Evolutionary conservation across 2,888 invertebrate genomes (phyloP), one percentile per base, ranked within the genome.

Genomic region (Pachliopta kotzebuea): DNA sequence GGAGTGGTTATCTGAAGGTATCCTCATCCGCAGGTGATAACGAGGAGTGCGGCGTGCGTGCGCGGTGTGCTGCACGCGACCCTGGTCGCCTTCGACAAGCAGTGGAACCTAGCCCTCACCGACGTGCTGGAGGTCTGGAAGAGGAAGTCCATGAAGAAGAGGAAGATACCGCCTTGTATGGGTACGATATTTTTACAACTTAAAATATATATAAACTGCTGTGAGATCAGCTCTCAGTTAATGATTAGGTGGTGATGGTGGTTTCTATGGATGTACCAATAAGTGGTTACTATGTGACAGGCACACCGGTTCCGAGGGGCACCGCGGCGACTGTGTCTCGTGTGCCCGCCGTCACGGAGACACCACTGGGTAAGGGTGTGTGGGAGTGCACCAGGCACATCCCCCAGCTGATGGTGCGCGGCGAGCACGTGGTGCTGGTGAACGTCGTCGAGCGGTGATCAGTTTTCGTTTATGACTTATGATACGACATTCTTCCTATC

Each of bases 81-180:
- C 71, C 86, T 98, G 29, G 93, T 95, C 21, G 96, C 96, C 3
- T 99, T 97, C 84, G 99, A 99, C 86, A 98, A 96, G 79, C 97
- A 98, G 81, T 98, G 97, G 96, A 99, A 99, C 87, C 83, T 99
- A 73, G 95, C 96, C 7, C 86, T 98, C 61, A 93, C 93, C 64
- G 96, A 98, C 79, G 97, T 97, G 2, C 93, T 94, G 31, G 98
- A 98, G 87, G 89, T 94, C 4, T 98, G 97, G 95, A 94, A 92
- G 60, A 92, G 95, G 69, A 93, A 94, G 76, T 85, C 87, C 55
- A 90, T 88, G 56, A 92, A 90, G 72, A 88, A 90, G 70, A 76
- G 88, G 68, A 95, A 95, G 85, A 84, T 93, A 61, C 93, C 94
- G 3, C 93, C 94, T 8, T 86, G 72, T 4, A 60, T 94, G 66